These are phyloP conservation scores for Stenopsyche tienmushanensis DNA, from an alignment of 1,140 invertebrate genomes.

Conservation along the genomic window DNA sequence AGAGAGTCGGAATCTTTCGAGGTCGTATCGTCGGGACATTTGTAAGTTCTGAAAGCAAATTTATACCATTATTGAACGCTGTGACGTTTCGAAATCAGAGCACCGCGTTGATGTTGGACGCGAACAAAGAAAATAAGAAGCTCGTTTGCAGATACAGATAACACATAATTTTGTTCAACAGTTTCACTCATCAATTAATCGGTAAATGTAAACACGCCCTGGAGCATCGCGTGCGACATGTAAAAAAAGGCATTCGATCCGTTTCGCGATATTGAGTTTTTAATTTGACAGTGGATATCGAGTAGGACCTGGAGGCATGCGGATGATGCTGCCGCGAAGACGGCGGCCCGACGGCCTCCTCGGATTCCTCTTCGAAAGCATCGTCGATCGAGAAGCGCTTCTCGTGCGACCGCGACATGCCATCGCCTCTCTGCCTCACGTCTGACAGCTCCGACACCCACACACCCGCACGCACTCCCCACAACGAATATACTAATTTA, in stretches of 20 bases:
- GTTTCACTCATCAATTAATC: no score
- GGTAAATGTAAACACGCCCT: no score
- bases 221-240: no score
- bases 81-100: no score
- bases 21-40: constrained; percentile 66
- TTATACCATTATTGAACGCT: constrained; percentile 38
- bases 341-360: constrained; percentile 75
- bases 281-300: no score
- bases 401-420: constrained; percentile 28
- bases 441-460: not conserved
- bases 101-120: no score
- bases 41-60: constrained; percentile 68
- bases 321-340: constrained; percentile 46
- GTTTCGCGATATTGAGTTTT: no score
- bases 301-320: constrained; percentile 41
- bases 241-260: no score
- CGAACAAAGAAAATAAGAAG: no score
- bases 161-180: no score
- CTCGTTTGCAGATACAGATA: no score
- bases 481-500: no score
- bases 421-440: not conserved
- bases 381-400: constrained; percentile 74
- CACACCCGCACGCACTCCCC: not conserved
- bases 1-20: constrained; percentile 79
- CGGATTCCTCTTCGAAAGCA: constrained; percentile 78